phyloP scores from a whole-genome alignment of 2,113 vertebrate species.

The Hippocampus abdominalis region DNA sequence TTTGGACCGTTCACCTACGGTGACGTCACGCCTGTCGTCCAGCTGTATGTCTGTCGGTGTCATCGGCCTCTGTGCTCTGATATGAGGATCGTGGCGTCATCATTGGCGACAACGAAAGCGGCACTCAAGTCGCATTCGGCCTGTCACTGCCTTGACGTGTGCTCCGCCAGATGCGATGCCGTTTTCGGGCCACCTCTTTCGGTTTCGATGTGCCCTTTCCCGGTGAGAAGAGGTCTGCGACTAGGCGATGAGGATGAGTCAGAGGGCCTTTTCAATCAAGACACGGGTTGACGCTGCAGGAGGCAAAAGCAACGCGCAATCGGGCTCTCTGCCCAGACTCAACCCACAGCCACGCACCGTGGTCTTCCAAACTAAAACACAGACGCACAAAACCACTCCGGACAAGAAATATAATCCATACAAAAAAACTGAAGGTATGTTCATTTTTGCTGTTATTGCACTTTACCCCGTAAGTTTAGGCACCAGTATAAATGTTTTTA shows the following conservation, averaged over 20 bases:
- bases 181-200: slow-evolving; percentile 3
- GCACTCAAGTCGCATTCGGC: not conserved
- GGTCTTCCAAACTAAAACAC: slow-evolving; percentile 3
- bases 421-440: slow-evolving; percentile 7
- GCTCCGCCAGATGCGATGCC: not conserved
- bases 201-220: slow-evolving; percentile 1
- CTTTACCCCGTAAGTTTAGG: not conserved
- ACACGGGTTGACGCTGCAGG: slow-evolving; percentile 3
- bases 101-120: slow-evolving; percentile 3
- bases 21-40: slow-evolving; percentile 9
- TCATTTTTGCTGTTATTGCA: not conserved
- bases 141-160: slow-evolving; percentile 8
- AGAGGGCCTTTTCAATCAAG: slow-evolving; percentile 11
- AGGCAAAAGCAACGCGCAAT: not conserved
- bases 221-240: slow-evolving; percentile 3
- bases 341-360: slow-evolving; percentile 1
- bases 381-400: not conserved
- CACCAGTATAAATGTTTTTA: too few relatives aligned
- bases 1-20: not conserved
- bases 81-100: slow-evolving; percentile 6
- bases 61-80: slow-evolving; percentile 8
- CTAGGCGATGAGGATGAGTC: slow-evolving; percentile 10
- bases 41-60: slow-evolving; percentile 9
- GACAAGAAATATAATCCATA: slow-evolving; percentile 8
- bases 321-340: slow-evolving; percentile 2